Evolutionary conservation across 2,888 invertebrate genomes (phyloP), one percentile per base, ranked within the genome.

Genomic region (Pristionchus entomophagus): DNA sequence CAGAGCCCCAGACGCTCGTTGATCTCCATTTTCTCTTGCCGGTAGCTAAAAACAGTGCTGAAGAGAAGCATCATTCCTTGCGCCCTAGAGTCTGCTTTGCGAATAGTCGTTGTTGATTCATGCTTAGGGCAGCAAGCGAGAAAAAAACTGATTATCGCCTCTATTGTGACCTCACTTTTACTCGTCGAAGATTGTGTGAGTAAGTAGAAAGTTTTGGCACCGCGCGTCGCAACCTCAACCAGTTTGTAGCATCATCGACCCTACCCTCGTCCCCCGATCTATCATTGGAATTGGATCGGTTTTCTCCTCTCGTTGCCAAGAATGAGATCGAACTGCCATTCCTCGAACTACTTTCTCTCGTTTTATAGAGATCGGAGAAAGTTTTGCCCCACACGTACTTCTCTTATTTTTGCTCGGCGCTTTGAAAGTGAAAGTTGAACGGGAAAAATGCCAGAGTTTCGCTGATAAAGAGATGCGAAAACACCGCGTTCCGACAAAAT

Each of bases 81-180:
- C n/a, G n/a, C n/a, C n/a, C n/a, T n/a, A 1, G 19, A 51, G 51
- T 12, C 17, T 22, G 51, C 19, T 5, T 17, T 22, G 51, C 10
- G 51, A 51, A 51, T 14, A 51, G 12, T 10, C 51, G 51, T 19
- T 65, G 65, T 73, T 73, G 73, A 73, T 45, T 41, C 73, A 73
- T n/a, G 45, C 73, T 41, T 32, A 35, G 35, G 65, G 65, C 65
- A 35, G 29, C n/a, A n/a, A n/a, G 65, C 35, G 65, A 32, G 26
- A 22, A n/a, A 51, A 51, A 65, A 65, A 65, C 65, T 65, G 65
- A 65, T 65, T 41, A 73, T 12, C 41, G 69, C 35, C 69, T 35
- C 69, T 6, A 17, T 45, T 73, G 17, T 73, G 73, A 19, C 65
- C 3, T 2, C 32, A 38, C 26, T 38, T 59, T 59, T 22, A 69